Evolutionary conservation across 2,888 invertebrate species (phyloP), one percentile per base, ranked within the genome.

Genomic region (Unio pictorum): DNA sequence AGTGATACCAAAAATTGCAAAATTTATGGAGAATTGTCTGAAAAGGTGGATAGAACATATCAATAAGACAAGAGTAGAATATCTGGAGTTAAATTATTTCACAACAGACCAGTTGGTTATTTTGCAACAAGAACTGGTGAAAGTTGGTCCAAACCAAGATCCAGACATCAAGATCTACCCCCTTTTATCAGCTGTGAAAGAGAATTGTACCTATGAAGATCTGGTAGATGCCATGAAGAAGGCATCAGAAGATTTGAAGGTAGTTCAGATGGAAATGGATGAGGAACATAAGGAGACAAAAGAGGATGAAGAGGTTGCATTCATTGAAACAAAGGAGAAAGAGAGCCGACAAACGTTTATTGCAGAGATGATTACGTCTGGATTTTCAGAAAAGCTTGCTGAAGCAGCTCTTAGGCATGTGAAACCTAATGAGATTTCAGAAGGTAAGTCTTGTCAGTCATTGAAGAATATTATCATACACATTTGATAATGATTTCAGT

Each of bases 101-200:
- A 85, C 85, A 11, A 83, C 84, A 8, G 82, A 83, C 61, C 87
- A 87, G 73, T 71, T 87, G 20, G 84, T 87, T 6, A 80, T 85
- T 30, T 79, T 87, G 17, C 81, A 86, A 61, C 69, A 74, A 64
- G 80, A 86, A 62, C 63, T 87, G 45, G 78, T 84, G 23, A 80
- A 77, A 64, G 20, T 79, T 11, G 79, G 81, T 4, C 69, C 74
- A n/a, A 71, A 71, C 1, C 65, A 71, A 15, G 64, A 74, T 1
- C 74, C 70, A 3, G 74, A 72, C 3, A 45, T 67, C 18, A 69
- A 64, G n/a, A 73, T 83, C 23, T 82, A 79, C 67, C 81, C 83
- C 0, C 71, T 85, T 60, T 66, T 85, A 60, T 78, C 76, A 0
- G 72, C 76, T 28, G 79, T 85, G 11, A 82, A 79, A 60, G 54